Conservation (phyloP, 2,113 vertebrate species). For the Caranx melampygus region DNA sequence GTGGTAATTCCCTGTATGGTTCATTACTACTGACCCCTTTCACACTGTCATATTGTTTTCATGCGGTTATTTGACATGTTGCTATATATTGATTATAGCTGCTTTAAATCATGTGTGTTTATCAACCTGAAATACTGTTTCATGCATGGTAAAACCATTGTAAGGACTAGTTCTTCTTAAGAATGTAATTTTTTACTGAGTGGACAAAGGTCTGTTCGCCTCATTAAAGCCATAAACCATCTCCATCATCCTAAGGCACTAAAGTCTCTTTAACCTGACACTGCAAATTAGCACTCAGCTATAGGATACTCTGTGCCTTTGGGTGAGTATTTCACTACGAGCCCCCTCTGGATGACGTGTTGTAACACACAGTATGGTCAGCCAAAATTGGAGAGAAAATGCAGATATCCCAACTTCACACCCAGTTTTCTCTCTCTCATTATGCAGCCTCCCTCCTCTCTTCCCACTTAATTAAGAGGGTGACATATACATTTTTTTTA, state of each 20-base stretch:
- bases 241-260: conserved; percentile 30
- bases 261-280: conserved; percentile 50
- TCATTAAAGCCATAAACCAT: conserved; percentile 50
- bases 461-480: conserved; percentile 45
- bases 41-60: neutral
- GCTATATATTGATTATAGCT: neutral
- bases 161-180: neutral
- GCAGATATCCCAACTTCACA: conserved; percentile 36
- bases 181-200: neutral
- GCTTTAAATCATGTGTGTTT: neutral
- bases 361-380: conserved; percentile 40
- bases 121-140: neutral
- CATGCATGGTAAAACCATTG: neutral
- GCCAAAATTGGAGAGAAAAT: conserved; percentile 28
- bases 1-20: neutral
- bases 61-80: neutral
- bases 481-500: conserved; percentile 48
- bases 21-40: neutral
- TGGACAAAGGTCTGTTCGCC: conserved; percentile 17
- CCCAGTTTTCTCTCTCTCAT: conserved; percentile 43
- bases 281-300: conserved; percentile 41
- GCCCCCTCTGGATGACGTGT: conserved; percentile 39
- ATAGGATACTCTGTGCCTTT: conserved; percentile 24
- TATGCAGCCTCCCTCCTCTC: conserved; percentile 5
- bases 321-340: conserved; percentile 14